Evolutionary conservation across 2,797 vertebrate genomes (phyloP), one percentile per base, ranked within the genome.

Genomic region (Hippopotamyrus pictus): DNA sequence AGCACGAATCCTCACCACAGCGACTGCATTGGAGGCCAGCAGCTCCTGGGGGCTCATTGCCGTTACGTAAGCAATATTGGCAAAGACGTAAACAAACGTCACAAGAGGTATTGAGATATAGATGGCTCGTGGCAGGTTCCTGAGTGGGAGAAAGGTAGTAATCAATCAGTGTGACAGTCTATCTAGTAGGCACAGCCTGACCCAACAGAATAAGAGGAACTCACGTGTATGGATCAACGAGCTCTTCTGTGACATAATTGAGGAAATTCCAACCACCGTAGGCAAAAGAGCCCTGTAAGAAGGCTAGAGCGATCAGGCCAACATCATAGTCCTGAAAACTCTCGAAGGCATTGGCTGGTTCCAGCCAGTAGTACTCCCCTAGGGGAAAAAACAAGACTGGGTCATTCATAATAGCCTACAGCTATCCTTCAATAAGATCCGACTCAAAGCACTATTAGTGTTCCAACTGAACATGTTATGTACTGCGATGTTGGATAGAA

Each of bases 231-330:
- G 98, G 98, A 92, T 99, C 96, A 48, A 98, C 97, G 92, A 99
- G 96, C 92, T 99, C 98, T 92, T 99, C 98, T 0, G 98, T 99
- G 91, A 99, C 98, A 51, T 99, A 99, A 96, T 99, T 99, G 87
- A 99, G 97, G 92, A 99, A 99, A 94, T 99, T 99, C 98, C 98
- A 99, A 29, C 98, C 98, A 86, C 97, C 97, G 0, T 99, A 99
- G 90, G 98, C 98, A 5, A 99, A 99, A 48, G 97, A 98, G 57
- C 97, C 98, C 92, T 99, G 98, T 69, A 99, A 95, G 92, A 98
- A 99, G 3, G 97, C 96, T 90, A 99, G 93, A 0, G 97, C 98
- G n/a, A 98, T 95, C 90, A 97, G 94, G 46, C 98, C 98, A 22
- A 98, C 96, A 25, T 97, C 94, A 0, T 97, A 97, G 1, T 97